Conservation (phyloP, 2,113 vertebrate species). For the Himantopus leucocephalus region DNA sequence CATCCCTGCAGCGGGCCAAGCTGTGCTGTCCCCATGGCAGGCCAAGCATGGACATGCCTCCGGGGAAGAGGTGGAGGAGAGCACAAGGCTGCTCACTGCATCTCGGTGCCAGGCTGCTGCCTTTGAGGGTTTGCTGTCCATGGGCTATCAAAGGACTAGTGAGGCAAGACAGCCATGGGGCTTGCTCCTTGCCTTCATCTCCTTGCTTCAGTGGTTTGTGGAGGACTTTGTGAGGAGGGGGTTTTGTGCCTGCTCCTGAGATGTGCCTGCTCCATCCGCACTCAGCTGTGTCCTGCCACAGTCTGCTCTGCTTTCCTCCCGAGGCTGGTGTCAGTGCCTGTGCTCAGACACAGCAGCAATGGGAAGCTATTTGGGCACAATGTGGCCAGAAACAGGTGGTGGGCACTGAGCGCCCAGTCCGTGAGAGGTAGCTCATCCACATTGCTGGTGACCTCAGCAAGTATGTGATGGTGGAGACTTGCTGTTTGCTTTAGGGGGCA, state of each 20-base stretch:
- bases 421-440: not conserved
- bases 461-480: not conserved
- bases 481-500: not conserved
- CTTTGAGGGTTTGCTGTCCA: not conserved
- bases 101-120: not conserved
- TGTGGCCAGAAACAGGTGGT: not conserved
- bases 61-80: not conserved
- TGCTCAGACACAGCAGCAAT: not conserved
- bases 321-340: not conserved
- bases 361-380: not conserved
- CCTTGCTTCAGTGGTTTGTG: not conserved
- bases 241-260: not conserved
- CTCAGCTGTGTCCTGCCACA: not conserved
- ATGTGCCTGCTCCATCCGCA: not conserved
- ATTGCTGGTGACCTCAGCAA: not conserved
- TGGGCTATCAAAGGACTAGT: not conserved
- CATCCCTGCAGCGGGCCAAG: rapidly evolving
- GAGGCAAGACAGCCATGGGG: not conserved
- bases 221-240: rapidly evolving
- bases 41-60: not conserved
- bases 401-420: not conserved
- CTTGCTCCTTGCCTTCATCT: not conserved
- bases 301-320: not conserved
- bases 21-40: rapidly evolving
- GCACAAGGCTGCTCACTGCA: rapidly evolving